These are phyloP conservation scores for Rhagoletis zephyria DNA, from an alignment of 1,140 invertebrate species.

Conservation along the genomic window DNA sequence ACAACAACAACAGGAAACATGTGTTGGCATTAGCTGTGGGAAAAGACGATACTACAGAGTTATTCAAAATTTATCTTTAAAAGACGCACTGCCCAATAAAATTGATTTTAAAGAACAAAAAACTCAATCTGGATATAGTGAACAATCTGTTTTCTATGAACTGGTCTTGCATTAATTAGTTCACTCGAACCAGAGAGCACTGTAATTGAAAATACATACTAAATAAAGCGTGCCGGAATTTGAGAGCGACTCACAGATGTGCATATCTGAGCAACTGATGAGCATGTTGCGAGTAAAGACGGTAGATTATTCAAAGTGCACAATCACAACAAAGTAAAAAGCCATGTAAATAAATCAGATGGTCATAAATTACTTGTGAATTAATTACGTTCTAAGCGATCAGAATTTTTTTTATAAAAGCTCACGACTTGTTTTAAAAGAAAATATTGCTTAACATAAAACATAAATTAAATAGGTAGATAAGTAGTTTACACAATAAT, in stretches of 20 bases:
- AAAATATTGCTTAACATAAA: not conserved
- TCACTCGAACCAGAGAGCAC: too few relatives aligned
- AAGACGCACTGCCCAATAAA: too few relatives aligned
- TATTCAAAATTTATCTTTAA: too few relatives aligned
- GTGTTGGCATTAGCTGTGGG: too few relatives aligned
- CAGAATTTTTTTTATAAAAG: not conserved
- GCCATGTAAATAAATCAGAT: constrained; percentile 34
- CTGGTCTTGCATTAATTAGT: too few relatives aligned
- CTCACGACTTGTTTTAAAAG: constrained; percentile 27
- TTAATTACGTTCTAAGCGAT: constrained; percentile 13
- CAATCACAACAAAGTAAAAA: too few relatives aligned
- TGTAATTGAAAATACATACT: not conserved
- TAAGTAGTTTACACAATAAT: not conserved
- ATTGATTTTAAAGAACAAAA: too few relatives aligned
- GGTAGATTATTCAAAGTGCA: constrained; percentile 27
- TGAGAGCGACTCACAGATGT: not conserved
- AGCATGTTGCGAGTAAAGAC: not conserved
- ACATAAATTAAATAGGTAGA: not conserved
- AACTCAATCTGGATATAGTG: too few relatives aligned
- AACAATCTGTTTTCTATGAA: too few relatives aligned
- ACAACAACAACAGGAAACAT: too few relatives aligned
- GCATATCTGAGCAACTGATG: not conserved
- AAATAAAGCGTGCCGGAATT: not conserved
- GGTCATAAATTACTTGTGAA: not conserved
- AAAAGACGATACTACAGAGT: too few relatives aligned